phyloP scores from a whole-genome alignment of 2,113 vertebrate species.

The Oryzias woworae region DNA sequence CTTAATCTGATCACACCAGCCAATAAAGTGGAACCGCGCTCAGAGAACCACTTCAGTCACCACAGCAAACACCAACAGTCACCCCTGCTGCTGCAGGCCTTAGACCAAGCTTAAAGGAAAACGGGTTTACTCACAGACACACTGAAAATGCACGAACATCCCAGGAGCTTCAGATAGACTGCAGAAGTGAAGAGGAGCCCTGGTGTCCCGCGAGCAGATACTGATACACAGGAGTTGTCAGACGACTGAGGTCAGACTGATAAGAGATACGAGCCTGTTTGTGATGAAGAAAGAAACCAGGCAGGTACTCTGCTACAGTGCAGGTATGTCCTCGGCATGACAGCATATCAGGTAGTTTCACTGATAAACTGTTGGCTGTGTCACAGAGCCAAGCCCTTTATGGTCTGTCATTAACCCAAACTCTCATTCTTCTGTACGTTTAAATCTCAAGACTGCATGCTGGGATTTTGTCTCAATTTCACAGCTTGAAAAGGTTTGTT shows the following conservation, averaged over 20 bases:
- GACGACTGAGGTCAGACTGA: constrained; percentile 21
- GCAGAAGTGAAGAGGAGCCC: constrained; percentile 6
- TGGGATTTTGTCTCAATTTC: too few species aligned
- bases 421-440: too few species aligned
- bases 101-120: not conserved
- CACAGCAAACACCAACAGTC: not conserved
- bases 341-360: constrained; percentile 58
- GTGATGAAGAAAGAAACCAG: constrained; percentile 34
- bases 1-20: constrained; percentile 32
- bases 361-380: constrained; percentile 32
- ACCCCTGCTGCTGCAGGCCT: too few species aligned
- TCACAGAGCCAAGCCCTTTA: constrained; percentile 47
- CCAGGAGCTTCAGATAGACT: constrained; percentile 2
- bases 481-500: too few species aligned
- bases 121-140: constrained; percentile 48
- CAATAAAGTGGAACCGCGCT: not conserved
- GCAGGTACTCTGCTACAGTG: constrained; percentile 3
- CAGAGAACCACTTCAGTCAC: not conserved
- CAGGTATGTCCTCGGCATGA: constrained; percentile 59
- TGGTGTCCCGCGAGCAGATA: not conserved
- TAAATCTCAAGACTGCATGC: too few species aligned
- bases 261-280: too few species aligned
- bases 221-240: not conserved
- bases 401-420: not conserved
- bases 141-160: constrained; percentile 59